These are phyloP conservation scores for Myodes glareolus DNA, from an alignment of 2,113 vertebrate species.

Conservation along the genomic window DNA sequence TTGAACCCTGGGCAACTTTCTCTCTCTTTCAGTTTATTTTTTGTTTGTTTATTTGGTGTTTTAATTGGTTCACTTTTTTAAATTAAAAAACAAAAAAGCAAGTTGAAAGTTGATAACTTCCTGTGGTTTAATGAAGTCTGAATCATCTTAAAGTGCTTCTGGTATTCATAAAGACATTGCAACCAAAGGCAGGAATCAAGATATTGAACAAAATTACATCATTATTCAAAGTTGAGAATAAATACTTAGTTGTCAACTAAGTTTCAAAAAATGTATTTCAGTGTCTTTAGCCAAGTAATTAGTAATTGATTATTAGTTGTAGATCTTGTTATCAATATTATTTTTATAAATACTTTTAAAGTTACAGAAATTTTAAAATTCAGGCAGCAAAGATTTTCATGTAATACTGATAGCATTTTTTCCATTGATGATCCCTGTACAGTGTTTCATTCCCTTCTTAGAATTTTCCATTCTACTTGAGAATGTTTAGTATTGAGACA, in stretches of 20 bases:
- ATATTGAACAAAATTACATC: background rate
- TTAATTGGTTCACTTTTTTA: background rate
- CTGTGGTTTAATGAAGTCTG: background rate
- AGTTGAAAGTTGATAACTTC: background rate
- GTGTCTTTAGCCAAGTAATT: background rate
- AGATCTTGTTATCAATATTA: background rate
- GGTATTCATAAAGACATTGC: background rate
- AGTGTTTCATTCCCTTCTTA: background rate
- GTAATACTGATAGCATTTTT: background rate
- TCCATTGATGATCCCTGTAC: background rate
- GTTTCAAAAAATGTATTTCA: background rate
- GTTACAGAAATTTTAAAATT: background rate
- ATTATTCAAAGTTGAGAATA: background rate
- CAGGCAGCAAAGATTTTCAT: background rate
- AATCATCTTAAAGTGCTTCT: background rate
- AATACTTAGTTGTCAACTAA: background rate
- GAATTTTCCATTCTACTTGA: background rate
- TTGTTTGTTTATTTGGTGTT: background rate
- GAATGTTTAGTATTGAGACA: background rate
- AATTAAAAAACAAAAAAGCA: background rate
- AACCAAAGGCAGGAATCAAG: background rate
- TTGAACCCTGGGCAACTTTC: background rate
- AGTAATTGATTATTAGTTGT: background rate
- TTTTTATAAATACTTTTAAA: background rate
- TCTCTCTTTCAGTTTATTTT: background rate